Evolutionary conservation across 2,113 vertebrate genomes (phyloP).

Genomic region (Hippocampus mohnikei): DNA sequence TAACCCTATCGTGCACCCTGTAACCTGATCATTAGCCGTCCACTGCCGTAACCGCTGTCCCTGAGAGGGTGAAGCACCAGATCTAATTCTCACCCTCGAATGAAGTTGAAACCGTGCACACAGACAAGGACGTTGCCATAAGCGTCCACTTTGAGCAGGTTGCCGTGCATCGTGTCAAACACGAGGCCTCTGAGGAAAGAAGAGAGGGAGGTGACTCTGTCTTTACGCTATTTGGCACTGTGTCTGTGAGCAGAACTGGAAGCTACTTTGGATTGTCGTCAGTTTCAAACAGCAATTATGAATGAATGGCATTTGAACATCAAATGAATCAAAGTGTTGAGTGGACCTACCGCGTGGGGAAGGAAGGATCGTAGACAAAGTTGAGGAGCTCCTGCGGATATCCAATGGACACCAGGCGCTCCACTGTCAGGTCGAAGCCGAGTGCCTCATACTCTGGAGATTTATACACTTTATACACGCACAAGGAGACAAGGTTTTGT

Average conservation of each 20-base stretch:
- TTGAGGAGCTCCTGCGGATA: conserved; percentile 96
- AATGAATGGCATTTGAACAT: no score
- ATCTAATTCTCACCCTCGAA: conserved; percentile 83
- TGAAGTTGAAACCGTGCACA: conserved; percentile 96
- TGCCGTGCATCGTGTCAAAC: conserved; percentile 95
- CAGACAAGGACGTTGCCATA: conserved; percentile 98
- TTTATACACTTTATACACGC: conserved; percentile 86
- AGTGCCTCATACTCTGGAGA: conserved; percentile 98
- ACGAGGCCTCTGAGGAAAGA: conserved; percentile 82
- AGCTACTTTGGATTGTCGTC: no score
- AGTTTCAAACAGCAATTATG: background rate
- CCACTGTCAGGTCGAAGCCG: conserved; percentile 95
- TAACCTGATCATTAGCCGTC: no score
- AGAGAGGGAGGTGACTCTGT: conserved; percentile 8
- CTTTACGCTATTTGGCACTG: background rate
- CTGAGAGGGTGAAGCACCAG: no score
- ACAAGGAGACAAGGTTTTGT: no score
- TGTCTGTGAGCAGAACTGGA: no score
- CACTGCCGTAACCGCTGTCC: no score
- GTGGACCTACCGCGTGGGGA: conserved; percentile 88
- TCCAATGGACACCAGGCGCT: conserved; percentile 94
- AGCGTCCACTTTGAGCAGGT: conserved; percentile 95
- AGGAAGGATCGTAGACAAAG: conserved; percentile 95
- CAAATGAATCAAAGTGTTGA: background rate
- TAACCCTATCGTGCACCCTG: no score